Evolutionary conservation across 2,113 vertebrate species (phyloP).

Genomic region (Leucopsar rothschildi): DNA sequence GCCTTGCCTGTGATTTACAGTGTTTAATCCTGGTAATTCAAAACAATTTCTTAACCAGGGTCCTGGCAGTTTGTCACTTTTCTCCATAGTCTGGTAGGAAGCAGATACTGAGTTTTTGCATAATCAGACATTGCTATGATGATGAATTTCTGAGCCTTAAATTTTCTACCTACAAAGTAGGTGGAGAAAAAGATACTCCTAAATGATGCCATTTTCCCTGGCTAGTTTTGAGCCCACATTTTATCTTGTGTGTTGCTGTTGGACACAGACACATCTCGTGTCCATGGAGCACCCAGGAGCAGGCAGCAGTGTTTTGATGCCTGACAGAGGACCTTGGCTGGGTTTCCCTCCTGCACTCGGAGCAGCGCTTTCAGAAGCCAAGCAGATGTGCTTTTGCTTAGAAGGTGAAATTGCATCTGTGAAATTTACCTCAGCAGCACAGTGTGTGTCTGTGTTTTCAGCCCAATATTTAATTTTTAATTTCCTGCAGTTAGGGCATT

Average conservation of each 20-base stretch:
- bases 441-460: conserved; percentile 9
- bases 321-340: background rate
- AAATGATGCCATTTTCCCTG: background rate
- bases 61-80: background rate
- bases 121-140: background rate
- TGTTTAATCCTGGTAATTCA: background rate
- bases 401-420: conserved; percentile 67
- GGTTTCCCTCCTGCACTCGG: background rate
- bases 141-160: conserved; percentile 1
- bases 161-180: conserved; percentile 39
- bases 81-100: conserved; percentile 15
- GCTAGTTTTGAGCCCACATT: background rate
- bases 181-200: background rate
- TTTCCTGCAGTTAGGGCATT: conserved; percentile 51
- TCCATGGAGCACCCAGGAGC: conserved; percentile 13
- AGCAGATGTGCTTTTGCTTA: conserved; percentile 66
- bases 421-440: conserved; percentile 36
- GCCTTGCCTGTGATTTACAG: conserved; percentile 4
- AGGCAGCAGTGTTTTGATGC: background rate
- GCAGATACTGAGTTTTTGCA: conserved; percentile 18
- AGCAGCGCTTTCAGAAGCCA: background rate
- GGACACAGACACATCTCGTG: background rate
- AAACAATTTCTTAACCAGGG: conserved; percentile 18
- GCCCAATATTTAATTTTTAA: conserved; percentile 58
- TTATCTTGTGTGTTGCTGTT: background rate